Evolutionary conservation across 2,113 vertebrate genomes (phyloP).

Genomic region (Archocentrus centrarchus): DNA sequence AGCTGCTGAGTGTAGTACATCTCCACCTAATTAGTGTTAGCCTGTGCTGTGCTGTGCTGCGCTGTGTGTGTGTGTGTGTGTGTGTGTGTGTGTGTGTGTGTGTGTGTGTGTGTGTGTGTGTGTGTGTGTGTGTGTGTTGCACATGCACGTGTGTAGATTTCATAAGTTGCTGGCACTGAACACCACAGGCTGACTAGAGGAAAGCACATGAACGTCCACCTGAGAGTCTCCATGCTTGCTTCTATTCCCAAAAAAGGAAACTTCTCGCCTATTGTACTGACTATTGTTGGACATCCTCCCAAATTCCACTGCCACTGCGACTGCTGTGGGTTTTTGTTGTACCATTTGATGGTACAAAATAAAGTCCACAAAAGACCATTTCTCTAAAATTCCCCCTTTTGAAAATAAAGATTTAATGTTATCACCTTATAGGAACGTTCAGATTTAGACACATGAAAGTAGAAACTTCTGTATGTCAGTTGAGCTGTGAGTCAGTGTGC

Average conservation of each 20-base stretch:
- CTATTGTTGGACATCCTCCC: slow-evolving; percentile 25
- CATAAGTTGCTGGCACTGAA: slow-evolving; percentile 43
- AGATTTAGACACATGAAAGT: neutral
- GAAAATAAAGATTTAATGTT: neutral
- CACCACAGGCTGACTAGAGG: slow-evolving; percentile 29
- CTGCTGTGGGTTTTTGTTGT: slow-evolving; percentile 5
- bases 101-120: neutral
- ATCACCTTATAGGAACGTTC: neutral
- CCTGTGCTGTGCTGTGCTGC: neutral
- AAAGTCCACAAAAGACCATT: neutral
- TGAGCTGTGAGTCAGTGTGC: slow-evolving; percentile 32
- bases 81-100: neutral
- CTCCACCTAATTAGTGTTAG: slow-evolving; percentile 47
- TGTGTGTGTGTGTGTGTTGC: neutral
- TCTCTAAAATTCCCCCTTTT: neutral
- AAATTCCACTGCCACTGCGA: neutral
- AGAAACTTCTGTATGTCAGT: slow-evolving; percentile 8
- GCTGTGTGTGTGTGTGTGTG: neutral
- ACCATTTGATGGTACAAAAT: neutral
- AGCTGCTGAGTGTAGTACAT: slow-evolving; percentile 36
- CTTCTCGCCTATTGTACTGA: slow-evolving; percentile 20
- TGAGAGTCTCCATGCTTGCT: slow-evolving; percentile 21
- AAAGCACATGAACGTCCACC: slow-evolving; percentile 37
- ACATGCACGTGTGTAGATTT: neutral
- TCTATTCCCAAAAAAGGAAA: slow-evolving; percentile 30